A percentile compares a stretch with the other conserved stretches of the same genome.
phyloP scores from a whole-genome alignment of 1,140 invertebrate genomes.

The Doryteuthis pealeii region DNA sequence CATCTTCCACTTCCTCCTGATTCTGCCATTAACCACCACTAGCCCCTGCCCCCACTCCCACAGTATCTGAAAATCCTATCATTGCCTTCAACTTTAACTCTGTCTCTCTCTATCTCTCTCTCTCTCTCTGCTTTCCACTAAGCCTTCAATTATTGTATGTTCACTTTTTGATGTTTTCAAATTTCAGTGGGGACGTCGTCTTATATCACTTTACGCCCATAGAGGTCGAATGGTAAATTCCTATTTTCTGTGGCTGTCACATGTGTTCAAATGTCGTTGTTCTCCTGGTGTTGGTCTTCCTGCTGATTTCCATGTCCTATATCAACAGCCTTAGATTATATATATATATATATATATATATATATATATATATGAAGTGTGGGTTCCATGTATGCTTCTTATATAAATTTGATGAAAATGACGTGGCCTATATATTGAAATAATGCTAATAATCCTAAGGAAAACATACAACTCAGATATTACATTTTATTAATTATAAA shows the following conservation, averaged over 20 bases:
- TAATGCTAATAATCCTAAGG: no score
- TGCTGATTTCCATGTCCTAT: no score
- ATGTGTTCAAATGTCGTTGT: no score
- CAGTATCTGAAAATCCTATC: neutral
- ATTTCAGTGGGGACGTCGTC: slow-evolving; percentile 5
- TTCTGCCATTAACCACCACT: neutral
- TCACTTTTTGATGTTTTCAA: neutral
- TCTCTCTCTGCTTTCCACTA: slow-evolving; percentile 13
- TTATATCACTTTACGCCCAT: neutral
- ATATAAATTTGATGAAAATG: no score
- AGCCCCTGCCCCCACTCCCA: neutral
- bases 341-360: no score
- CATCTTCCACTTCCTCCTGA: neutral
- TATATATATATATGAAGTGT: no score
- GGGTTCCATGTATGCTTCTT: no score
- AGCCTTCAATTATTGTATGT: neutral
- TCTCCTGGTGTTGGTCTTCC: no score
- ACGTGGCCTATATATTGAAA: no score
- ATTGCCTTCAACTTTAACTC: neutral
- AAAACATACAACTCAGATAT: no score
- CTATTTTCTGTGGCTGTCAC: neutral
- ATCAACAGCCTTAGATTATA: no score
- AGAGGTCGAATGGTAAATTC: slow-evolving; percentile 5
- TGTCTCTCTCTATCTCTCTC: slow-evolving; percentile 19
- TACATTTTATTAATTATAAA: no score